phyloP scores from a whole-genome alignment of 2,797 vertebrate species.

The Platalea minor region DNA sequence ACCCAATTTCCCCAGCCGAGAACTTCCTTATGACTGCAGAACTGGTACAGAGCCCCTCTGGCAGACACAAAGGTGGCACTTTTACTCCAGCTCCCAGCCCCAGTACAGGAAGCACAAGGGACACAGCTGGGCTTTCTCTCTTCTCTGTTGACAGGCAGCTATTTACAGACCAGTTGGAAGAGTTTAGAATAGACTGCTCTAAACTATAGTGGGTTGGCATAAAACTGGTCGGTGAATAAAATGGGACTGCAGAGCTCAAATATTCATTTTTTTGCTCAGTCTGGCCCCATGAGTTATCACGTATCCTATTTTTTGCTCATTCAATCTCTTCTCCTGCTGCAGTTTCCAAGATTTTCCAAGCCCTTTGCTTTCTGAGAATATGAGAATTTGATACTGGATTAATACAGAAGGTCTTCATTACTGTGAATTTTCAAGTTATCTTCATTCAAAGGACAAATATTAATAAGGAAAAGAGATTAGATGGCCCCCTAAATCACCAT shows the following conservation, averaged over 20 bases:
- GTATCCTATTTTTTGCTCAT: not conserved
- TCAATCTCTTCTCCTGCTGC: not conserved
- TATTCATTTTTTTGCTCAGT: not conserved
- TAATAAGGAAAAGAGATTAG: not conserved
- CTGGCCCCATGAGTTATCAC: not conserved
- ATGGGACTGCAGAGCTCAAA: not conserved
- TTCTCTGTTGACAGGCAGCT: not conserved
- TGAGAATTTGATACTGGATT: not conserved
- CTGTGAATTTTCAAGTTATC: not conserved
- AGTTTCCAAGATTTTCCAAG: not conserved
- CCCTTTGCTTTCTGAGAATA: not conserved
- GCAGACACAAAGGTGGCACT: not conserved
- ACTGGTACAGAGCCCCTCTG: not conserved
- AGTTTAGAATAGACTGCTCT: not conserved
- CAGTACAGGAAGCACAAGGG: not conserved
- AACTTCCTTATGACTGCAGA: not conserved
- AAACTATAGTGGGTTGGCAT: not conserved
- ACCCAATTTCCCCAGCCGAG: not conserved
- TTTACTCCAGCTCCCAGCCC: not conserved
- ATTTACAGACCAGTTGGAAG: not conserved
- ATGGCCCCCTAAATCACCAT: not conserved
- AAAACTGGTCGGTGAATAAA: not conserved
- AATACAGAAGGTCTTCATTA: not conserved
- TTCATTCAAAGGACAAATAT: conserved; percentile 2
- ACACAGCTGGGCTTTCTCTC: not conserved